phyloP scores from a whole-genome alignment of 1,140 invertebrate genomes.

The Diplogasteroides magnus region DNA sequence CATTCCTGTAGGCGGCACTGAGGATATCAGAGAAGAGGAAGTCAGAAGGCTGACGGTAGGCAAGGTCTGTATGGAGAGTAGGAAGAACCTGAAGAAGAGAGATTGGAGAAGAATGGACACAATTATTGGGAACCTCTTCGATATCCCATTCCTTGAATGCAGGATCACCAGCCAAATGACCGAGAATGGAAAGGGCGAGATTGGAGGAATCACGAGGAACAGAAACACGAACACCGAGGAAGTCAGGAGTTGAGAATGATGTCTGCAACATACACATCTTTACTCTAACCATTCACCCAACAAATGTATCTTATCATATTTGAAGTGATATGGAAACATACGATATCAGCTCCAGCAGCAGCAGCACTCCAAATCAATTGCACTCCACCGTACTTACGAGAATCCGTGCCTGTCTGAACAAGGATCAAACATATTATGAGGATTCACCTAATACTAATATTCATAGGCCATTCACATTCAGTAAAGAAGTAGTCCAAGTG shows the following conservation, averaged over 20 bases:
- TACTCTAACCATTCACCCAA: no score
- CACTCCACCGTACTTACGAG: conserved; percentile 35
- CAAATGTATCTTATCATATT: no score
- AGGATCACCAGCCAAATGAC: conserved; percentile 42
- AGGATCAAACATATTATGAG: no score
- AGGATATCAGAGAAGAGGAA: conserved; percentile 45
- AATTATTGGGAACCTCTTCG: conserved; percentile 21
- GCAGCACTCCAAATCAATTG: conserved; percentile 12
- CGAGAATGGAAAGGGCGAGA: conserved; percentile 46
- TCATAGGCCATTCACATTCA: no score
- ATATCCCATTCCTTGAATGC: conserved; percentile 52
- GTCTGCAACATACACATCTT: no score
- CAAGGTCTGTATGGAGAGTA: conserved; percentile 33
- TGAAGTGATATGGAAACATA: conserved; percentile 7
- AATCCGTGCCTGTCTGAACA: conserved; percentile 43
- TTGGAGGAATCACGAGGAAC: conserved; percentile 38
- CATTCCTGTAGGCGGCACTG: conserved; percentile 49
- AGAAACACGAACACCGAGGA: conserved; percentile 22
- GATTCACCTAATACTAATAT: no score
- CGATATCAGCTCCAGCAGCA: conserved; percentile 13
- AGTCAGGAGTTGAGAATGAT: conserved; percentile 23
- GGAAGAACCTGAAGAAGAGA: conserved; percentile 3
- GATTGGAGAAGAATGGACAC: neutral
- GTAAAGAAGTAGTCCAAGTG: no score
- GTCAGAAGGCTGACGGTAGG: conserved; percentile 36